Base-by-base conservation (phyloP, 2,113 vertebrate species). In the Sebastes schlegelii region DNA sequence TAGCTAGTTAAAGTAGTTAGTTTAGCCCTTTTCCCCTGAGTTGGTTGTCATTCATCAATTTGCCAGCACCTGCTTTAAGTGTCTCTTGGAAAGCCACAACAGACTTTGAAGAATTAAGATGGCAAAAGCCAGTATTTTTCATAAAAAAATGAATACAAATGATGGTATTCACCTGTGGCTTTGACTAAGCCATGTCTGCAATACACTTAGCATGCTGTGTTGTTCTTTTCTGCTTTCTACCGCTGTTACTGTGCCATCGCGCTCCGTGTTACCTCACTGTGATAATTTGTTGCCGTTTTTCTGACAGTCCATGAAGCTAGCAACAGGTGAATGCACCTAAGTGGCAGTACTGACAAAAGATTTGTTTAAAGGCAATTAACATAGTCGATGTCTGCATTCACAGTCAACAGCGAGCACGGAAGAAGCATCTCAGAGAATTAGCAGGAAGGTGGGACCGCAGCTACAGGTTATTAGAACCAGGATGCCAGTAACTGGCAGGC, bases 321-420 rank as follows among this genome's bases (percentile, higher is more conserved):
- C 66, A 66, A 63, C 42, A 77, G 62, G 34, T 64, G 13, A 80
- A 17, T 54, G 57, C 49, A 60, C 21, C 11, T 10, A 17, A 34
- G 74, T 57, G 74, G 61, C 1, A 23, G 57, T 64, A 52, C 49
- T 11, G 17, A 19, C 2, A 19, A 16, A 49, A 8, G n/a, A 51
- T 60, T 74, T 69, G 14, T 79, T 69, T 45, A 17, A 34, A 65
- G 43, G 23, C 43, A 64, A 69, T 74, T 79, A 75, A 58, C 51
- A 43, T 23, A 16, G 40, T 52, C 17, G 11, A 12, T 61, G 45
- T 55, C 48, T 8, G 23, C 54, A 26, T 52, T 66, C 72, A 48
- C 80, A 71, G 60, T 48, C 60, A 2, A 66, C 17, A 48, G 1
- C 23, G 3, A 63, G 11, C 34, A 9, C 42, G 51, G 61, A 57